phyloP scores from a whole-genome alignment of 2,888 invertebrate species.

The Cryptosula pallasiana region DNA sequence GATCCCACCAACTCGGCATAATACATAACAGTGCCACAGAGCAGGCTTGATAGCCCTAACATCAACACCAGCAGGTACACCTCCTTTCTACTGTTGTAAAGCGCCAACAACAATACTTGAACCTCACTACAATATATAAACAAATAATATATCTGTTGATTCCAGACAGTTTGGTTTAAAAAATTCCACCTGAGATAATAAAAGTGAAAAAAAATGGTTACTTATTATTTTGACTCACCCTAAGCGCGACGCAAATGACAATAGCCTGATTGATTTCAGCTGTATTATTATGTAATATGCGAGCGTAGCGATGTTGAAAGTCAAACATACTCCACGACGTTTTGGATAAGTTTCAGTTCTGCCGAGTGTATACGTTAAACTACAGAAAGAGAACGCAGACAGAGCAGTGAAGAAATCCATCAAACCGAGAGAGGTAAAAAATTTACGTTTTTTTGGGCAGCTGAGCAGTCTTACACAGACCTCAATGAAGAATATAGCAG shows the following conservation, averaged over 20 bases:
- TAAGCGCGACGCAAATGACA: background rate
- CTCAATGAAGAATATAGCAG: background rate
- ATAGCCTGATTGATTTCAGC: background rate
- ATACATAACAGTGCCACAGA: background rate
- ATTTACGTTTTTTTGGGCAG: background rate
- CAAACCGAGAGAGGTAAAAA: background rate
- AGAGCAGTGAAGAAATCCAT: background rate
- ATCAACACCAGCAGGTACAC: background rate
- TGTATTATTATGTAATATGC: too few relatives aligned
- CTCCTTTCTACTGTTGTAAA: constrained; percentile 12
- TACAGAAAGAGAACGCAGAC: too few relatives aligned
- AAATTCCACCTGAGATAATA: too few relatives aligned
- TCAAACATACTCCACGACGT: background rate
- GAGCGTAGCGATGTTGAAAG: too few relatives aligned
- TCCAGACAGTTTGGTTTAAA: too few relatives aligned
- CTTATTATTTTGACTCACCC: too few relatives aligned
- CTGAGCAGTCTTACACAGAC: background rate
- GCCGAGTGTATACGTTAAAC: too few relatives aligned
- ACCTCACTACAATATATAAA: background rate
- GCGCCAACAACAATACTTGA: background rate
- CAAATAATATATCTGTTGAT: too few relatives aligned
- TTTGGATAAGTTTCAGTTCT: background rate
- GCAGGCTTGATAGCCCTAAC: background rate
- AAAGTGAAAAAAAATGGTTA: too few relatives aligned
- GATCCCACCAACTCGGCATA: background rate